These are phyloP conservation scores for Hydropotes inermis DNA, from an alignment of 2,113 vertebrate genomes.

Conservation along the genomic window DNA sequence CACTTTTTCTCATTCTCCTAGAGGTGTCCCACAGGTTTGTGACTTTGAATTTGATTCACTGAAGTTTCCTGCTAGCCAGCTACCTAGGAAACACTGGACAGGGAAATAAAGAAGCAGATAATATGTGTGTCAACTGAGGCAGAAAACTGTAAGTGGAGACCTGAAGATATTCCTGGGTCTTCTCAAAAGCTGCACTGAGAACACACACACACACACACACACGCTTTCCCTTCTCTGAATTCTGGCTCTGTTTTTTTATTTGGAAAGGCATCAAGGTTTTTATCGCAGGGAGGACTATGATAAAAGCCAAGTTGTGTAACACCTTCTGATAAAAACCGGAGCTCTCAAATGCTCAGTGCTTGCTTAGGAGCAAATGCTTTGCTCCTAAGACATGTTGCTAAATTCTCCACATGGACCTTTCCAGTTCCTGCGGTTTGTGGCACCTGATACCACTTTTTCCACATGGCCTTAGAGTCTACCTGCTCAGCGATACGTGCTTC, in stretches of 20 bases:
- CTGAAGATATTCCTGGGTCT: not conserved
- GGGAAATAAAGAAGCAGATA: not conserved
- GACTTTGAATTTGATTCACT: not conserved
- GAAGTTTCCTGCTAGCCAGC: not conserved
- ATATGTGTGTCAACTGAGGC: not conserved
- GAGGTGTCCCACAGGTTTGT: not conserved
- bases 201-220: too few relatives aligned
- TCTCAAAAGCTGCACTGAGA: not conserved
- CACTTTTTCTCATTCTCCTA: not conserved
- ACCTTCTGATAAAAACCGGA: not conserved
- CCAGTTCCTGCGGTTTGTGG: accelerated
- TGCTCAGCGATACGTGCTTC: not conserved
- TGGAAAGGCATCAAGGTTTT: not conserved
- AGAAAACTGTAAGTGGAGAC: not conserved
- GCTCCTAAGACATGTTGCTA: not conserved
- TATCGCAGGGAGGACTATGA: not conserved
- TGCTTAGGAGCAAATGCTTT: too few relatives aligned
- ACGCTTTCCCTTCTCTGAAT: not conserved
- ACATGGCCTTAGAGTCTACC: not conserved
- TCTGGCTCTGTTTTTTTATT: not conserved
- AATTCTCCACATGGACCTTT: not conserved
- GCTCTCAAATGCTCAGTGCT: not conserved
- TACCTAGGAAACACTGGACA: too few relatives aligned
- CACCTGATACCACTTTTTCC: accelerated
- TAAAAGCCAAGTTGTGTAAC: not conserved